Base-by-base conservation (phyloP, 1,140 invertebrate genomes). In the Cepaea nemoralis region DNA sequence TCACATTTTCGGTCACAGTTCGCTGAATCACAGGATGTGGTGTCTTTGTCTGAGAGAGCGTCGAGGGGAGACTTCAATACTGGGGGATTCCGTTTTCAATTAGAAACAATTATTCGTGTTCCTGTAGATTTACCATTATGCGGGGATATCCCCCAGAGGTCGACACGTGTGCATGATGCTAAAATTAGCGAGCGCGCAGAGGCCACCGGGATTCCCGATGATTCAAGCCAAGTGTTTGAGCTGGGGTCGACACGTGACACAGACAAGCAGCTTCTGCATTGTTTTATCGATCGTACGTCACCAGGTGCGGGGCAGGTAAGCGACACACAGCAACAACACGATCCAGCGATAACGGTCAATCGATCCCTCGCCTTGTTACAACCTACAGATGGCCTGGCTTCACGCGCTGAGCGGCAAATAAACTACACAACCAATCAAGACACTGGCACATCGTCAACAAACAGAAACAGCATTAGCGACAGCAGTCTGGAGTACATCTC, bases 101-200 rank as follows among this genome's bases (percentile, higher is more conserved):
- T 55, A 24, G 3, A 55, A 3, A 55, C 8, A 63, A 63, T 27
- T 31, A 27, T 2, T 22, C 59, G 59, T 8, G 59, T 63, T 31
- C 59, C 59, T 6, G 59, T 63, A 27, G 59, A 63, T 63, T 63
- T 63, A 31, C 59, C 59, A 6, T 31, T 63, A 63, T 63, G 59
- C 59, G 59, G 59, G 59, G 59, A 63, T 63, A 31, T 2, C 27
- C 59, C n/a, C 16, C 10, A 22, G n/a, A 16, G 33, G 6, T n/a
- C 33, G n/a, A 63, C 6, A 5, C n/a, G 50, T 55, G 27, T 5
- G 12, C 8, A 27, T 5, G 33, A 31, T 63, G 5, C 59, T 63
- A 63, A 31, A 63, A 31, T 31, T 63, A 63, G 59, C n/a, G 33
- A 2, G 0, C 1, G 6, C 3, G 59, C n/a, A 27, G 59, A 63